Evolutionary conservation across 2,113 vertebrate species (phyloP).

Genomic region (Poeciliopsis retropinna): DNA sequence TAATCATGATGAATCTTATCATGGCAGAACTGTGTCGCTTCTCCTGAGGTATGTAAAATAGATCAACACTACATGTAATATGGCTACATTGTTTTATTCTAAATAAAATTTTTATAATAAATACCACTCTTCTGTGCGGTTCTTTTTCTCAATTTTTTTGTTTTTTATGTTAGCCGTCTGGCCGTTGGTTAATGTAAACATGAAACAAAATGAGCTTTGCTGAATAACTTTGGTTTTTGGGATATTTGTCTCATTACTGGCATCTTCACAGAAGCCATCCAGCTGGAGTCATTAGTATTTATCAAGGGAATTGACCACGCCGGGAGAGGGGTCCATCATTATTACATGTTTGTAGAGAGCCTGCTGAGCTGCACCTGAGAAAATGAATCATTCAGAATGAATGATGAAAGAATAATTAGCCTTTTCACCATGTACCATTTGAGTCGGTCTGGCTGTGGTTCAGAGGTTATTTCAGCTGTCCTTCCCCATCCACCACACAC

Average conservation of each 20-base stretch:
- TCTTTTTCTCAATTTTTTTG: neutral
- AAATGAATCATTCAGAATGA: slow-evolving; percentile 33
- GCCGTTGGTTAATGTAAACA: neutral
- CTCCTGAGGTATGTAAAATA: slow-evolving; percentile 85
- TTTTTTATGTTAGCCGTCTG: neutral
- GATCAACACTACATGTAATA: slow-evolving; percentile 84
- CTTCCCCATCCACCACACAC: neutral
- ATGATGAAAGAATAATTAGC: slow-evolving; percentile 51
- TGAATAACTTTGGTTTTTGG: slow-evolving; percentile 11
- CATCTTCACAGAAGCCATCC: slow-evolving; percentile 17
- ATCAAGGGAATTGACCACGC: slow-evolving; percentile 51
- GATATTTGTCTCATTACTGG: slow-evolving; percentile 30
- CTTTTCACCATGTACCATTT: neutral
- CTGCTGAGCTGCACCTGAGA: slow-evolving; percentile 32
- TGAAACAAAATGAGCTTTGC: neutral
- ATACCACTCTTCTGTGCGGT: neutral
- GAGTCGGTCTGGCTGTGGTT: neutral
- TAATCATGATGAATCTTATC: slow-evolving; percentile 82
- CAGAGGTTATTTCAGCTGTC: neutral
- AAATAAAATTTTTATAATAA: slow-evolving; percentile 86
- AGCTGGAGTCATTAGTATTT: slow-evolving; percentile 16
- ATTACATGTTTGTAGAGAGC: slow-evolving; percentile 38
- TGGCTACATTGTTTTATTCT: slow-evolving; percentile 86
- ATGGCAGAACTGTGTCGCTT: slow-evolving; percentile 81
- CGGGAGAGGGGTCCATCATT: slow-evolving; percentile 30